Percentiles rank a stretch among this genome's conserved stretches.
Evolutionary conservation across 1,140 invertebrate genomes (phyloP).

Genomic region (Sycophaga agraensis): DNA sequence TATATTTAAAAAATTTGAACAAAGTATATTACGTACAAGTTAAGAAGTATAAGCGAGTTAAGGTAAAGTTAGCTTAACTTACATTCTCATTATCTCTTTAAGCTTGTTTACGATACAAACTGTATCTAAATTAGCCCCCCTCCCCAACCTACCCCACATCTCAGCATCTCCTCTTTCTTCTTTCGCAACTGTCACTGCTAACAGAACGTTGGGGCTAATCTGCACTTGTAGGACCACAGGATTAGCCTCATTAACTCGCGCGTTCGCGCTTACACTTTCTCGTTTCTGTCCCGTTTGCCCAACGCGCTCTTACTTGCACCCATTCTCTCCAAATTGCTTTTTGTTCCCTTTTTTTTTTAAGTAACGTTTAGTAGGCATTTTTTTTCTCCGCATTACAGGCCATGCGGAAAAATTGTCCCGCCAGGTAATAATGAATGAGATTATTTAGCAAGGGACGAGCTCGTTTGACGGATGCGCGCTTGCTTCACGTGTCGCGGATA

Average conservation of each 20-base stretch:
- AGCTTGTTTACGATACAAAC: background rate
- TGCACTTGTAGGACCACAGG: constrained; percentile 38
- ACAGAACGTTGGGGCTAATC: constrained; percentile 44
- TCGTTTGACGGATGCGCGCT: background rate
- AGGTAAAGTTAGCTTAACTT: too few species aligned
- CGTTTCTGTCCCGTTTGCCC: background rate
- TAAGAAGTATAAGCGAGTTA: too few species aligned
- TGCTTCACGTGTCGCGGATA: background rate
- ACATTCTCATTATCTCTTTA: too few species aligned
- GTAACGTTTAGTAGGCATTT: background rate
- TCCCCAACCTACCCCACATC: too few species aligned
- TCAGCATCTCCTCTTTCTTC: background rate
- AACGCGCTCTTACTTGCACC: background rate
- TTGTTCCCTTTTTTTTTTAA: constrained; percentile 8
- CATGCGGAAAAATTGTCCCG: constrained; percentile 22
- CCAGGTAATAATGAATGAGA: constrained; percentile 13
- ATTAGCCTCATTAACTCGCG: constrained; percentile 55
- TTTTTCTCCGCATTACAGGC: constrained; percentile 21
- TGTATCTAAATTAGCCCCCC: background rate
- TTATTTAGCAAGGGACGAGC: constrained; percentile 11
- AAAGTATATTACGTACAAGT: too few species aligned
- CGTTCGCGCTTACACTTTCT: constrained; percentile 10
- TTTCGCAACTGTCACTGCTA: constrained; percentile 23
- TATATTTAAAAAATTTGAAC: too few species aligned
- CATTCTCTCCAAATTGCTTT: background rate